phyloP scores from a whole-genome alignment of 2,888 invertebrate species.

The Griposia aprilina region DNA sequence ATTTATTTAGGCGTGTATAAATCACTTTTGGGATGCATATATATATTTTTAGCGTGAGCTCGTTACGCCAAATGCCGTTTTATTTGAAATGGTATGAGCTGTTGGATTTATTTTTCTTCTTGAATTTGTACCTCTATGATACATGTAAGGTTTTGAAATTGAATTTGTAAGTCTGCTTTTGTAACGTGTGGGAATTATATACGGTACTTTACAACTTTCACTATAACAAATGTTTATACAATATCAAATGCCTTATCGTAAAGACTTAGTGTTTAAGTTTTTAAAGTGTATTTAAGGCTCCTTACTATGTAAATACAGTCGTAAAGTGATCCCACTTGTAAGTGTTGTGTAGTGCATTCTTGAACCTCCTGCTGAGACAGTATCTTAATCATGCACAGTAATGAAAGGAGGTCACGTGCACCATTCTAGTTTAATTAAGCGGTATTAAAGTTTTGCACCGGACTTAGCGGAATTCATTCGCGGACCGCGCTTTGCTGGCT shows the following conservation, averaged over 20 bases:
- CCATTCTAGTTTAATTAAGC: constrained; percentile 83
- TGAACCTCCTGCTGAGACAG: constrained; percentile 63
- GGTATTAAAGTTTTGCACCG: constrained; percentile 79
- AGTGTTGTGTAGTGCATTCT: constrained; percentile 56
- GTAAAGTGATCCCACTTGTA: constrained; percentile 43
- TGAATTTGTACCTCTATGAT: constrained; percentile 15
- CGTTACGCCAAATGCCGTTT: constrained; percentile 56
- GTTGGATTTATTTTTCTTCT: constrained; percentile 42
- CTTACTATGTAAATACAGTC: constrained; percentile 38
- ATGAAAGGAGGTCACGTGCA: constrained; percentile 77
- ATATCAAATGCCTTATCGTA: constrained; percentile 5
- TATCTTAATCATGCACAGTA: constrained; percentile 72
- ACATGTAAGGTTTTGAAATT: constrained; percentile 29
- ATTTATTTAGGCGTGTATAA: constrained; percentile 71
- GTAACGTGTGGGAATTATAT: not conserved
- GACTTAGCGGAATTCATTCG: constrained; percentile 72
- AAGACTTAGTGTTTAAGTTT: constrained; percentile 17
- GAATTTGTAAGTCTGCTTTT: constrained; percentile 2
- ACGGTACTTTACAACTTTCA: not conserved
- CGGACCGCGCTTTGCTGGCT: constrained; percentile 67
- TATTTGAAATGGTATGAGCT: constrained; percentile 46
- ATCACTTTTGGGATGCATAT: constrained; percentile 67
- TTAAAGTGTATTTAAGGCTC: constrained; percentile 29
- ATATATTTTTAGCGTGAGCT: constrained; percentile 56
- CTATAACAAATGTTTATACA: not conserved